Base-by-base conservation (phyloP, 1,140 invertebrate species). In the Trichonephila inaurata region DNA sequence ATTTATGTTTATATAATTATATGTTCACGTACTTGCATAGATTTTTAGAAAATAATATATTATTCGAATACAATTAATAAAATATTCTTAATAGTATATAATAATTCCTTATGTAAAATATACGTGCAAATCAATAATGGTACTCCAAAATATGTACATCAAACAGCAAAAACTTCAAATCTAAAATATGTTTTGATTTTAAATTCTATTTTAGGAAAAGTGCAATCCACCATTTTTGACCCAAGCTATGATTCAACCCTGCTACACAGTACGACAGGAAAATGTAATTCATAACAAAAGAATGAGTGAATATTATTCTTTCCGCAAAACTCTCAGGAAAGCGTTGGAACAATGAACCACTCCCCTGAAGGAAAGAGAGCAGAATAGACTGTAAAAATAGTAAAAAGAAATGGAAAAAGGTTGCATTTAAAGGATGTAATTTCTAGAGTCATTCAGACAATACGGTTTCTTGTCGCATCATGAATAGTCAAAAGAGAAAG, bases 361-460 rank as follows among this genome's bases (percentile, higher is more conserved):
- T 87, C 61, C n/a, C 72, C 72, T 21, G 19, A 87, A 87, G 61
- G 61, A 33, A 28, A 87, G 44, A 51, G 51, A 58, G 82, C 82
- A 19, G 28, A 62, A 64, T 21, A 87, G 33, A 64, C 21, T 8
- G 7, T 10, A 51, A 64, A 87, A 64, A 87, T 40, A 64, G 44
- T 40, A 77, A 19, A 28, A 58, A 58, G 10, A 85, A 24, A 60
- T 24, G 40, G 19, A 85, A 60, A 85, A 60, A 58, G 14, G 24
- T 85, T 60, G 58, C 44, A 44, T 44, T 72, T 69, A 44, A 51
- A 28, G 14, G 87, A 69, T 33, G 87, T 58, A 89, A 89, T 89
- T 89, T 89, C 64, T 89, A 58, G 40, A 69, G 33, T 89, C 64
- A 72, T 89, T 72, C 64, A n/a, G 51, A 89, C 87, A 89, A 89